phyloP scores from a whole-genome alignment of 2,113 vertebrate species.

The Phrynosoma platyrhinos region DNA sequence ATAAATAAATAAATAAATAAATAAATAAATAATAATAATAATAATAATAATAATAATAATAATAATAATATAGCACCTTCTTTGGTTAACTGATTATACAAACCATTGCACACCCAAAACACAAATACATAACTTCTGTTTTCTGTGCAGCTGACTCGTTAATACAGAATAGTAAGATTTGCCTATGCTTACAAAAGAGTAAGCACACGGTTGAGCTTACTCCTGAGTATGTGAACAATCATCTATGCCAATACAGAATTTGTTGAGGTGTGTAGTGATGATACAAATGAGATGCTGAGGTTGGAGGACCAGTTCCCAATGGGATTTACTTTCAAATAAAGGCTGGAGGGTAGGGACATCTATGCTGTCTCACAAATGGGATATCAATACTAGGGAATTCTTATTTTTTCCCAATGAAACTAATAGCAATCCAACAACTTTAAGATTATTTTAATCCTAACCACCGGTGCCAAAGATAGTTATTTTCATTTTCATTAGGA shows the following conservation, averaged over 20 bases:
- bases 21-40: too few species aligned
- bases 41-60: too few species aligned
- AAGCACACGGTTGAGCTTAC: neutral
- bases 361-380: neutral
- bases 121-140: neutral
- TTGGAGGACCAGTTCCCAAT: neutral
- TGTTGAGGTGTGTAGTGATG: neutral
- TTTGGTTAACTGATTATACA: slow-evolving; percentile 11
- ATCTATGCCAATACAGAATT: neutral
- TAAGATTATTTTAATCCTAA: neutral
- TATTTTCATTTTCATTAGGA: neutral
- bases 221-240: neutral
- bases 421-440: neutral
- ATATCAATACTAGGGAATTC: neutral
- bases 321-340: neutral
- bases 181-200: neutral
- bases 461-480: too few species aligned
- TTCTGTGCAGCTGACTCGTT: neutral
- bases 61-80: slow-evolving; percentile 6
- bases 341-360: too few species aligned
- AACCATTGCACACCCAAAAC: neutral
- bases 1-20: too few species aligned
- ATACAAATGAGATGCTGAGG: neutral
- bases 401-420: neutral
- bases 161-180: neutral